Evolutionary conservation across 2,113 vertebrate genomes (phyloP), one percentile per base, ranked within the genome.

Genomic region (Salvelinus sp.): DNA sequence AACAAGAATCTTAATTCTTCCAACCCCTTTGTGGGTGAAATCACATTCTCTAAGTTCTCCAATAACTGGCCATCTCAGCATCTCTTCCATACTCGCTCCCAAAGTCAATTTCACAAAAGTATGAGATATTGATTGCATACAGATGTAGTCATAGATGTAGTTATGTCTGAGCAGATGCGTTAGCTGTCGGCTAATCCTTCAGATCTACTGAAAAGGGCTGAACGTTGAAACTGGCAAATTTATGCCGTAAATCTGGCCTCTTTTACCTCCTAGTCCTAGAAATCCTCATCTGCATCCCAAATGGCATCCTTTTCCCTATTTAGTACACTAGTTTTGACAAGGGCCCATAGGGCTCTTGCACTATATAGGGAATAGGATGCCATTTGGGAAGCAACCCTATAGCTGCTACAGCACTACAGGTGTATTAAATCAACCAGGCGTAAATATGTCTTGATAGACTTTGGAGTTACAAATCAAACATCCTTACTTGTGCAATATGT

Each of bases 101-200:
- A 90, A 90, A 88, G 84, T 88, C 86, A 89, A 89, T 92, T 88
- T 85, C 79, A 79, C 86, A 78, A 84, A 84, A 81, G 81, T 90
- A 92, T 91, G 90, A 91, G 88, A 81, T 93, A 92, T 93, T 88
- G 91, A 93, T 93, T 91, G 79, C 66, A 84, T 62, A 88, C 76
- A 83, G 83, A 86, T 76, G 81, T 86, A 82, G 75, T 83, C 82
- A 87, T 87, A 83, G 82, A 86, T 76, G 81, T 86, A 82, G 75
- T 83, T 82, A 86, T 87, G 82, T 91, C 88, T 86, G 75, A 88
- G 87, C 85, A 76, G 86, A 85, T 87, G 87, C 88, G 89, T 89
- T 88, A 92, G 76, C 76, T 82, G 84, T 76, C 77, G 86, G 80
- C 85, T 90, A 90, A 91, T 90, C 88, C 16, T 54, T 89, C 47